phyloP scores from a whole-genome alignment of 2,797 vertebrate species.

The Anableps anableps region DNA sequence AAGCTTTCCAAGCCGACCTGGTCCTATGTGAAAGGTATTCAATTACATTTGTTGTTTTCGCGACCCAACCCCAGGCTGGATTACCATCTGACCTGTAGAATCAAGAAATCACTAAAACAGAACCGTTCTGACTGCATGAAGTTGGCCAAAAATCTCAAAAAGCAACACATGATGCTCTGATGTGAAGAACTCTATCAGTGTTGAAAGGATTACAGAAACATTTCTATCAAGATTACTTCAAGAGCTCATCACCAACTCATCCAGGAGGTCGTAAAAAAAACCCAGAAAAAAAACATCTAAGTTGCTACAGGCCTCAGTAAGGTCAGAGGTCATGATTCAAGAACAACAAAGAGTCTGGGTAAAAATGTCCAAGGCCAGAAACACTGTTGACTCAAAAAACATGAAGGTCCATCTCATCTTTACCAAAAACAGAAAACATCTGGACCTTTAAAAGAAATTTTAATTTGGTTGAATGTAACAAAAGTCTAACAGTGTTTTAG shows the following conservation, averaged over 20 bases:
- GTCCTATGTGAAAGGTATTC: background rate
- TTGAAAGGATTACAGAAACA: too few relatives aligned
- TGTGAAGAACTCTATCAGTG: too few relatives aligned
- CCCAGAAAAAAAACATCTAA: too few relatives aligned
- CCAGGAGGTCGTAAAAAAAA: too few relatives aligned
- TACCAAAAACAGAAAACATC: background rate
- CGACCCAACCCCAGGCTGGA: background rate
- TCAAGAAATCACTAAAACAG: background rate
- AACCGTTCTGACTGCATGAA: background rate
- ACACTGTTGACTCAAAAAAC: background rate
- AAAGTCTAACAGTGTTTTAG: background rate
- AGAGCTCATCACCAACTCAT: too few relatives aligned
- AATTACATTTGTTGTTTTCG: background rate
- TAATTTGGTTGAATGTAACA: background rate
- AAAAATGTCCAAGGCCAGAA: background rate
- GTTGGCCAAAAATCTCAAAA: too few relatives aligned
- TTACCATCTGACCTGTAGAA: background rate
- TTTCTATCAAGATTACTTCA: too few relatives aligned
- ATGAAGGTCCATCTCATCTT: background rate
- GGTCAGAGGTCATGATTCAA: too few relatives aligned
- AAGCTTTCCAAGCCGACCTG: background rate
- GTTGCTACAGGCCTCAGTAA: too few relatives aligned
- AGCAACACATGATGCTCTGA: too few relatives aligned
- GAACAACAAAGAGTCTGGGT: too few relatives aligned
- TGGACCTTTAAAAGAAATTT: too few relatives aligned